Base-by-base conservation (phyloP, 2,888 invertebrate genomes). In the Scaptomyza reducta region DNA sequence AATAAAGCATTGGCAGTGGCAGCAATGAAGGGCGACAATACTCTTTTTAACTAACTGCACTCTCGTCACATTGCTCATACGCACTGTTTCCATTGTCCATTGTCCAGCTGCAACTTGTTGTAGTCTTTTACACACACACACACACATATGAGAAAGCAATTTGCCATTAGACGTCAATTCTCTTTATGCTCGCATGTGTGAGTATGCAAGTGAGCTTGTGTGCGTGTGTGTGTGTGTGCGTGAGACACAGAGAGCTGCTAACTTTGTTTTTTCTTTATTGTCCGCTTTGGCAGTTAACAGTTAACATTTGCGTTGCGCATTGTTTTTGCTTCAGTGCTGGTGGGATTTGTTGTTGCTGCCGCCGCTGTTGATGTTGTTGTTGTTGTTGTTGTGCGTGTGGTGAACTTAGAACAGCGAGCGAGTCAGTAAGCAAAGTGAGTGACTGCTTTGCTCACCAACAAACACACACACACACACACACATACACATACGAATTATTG, bases 91-190 rank as follows among this genome's bases (percentile, higher is more conserved):
- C 18, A 33, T 65, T 75, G 73, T 76, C 73, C 55, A 67, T 60
- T 74, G 73, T 75, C 67, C 57, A 64, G 46, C 74, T 74, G 74
- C 77, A 74, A 77, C 77, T 77, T 74, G 77, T 74, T 74, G 74
- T 74, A 64, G 77, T 59, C 62, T 29, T 49, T 56, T 35, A 42
- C 46, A 22, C 33, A 41, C 64, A 50, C 22, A 27, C 41, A 13
- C 14, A 14, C 9, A 40, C 7, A 40, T 14, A 38, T 6, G 16
- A 5, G 38, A 42, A 50, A 79, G 47, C 65, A 70, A 75, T 85
- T 85, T 82, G 83, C 65, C 70, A 55, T 54, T 65, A 47, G 35
- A 58, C 47, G 57, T 58, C 63, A 61, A 18, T 29, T 29, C 16
- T 55, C 33, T 38, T 29, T 42, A 9, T 51, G 42, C 10, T 29